Evolutionary conservation across 2,113 vertebrate species (phyloP), one percentile per base, ranked within the genome.

Genomic region (Coturnix japonica): DNA sequence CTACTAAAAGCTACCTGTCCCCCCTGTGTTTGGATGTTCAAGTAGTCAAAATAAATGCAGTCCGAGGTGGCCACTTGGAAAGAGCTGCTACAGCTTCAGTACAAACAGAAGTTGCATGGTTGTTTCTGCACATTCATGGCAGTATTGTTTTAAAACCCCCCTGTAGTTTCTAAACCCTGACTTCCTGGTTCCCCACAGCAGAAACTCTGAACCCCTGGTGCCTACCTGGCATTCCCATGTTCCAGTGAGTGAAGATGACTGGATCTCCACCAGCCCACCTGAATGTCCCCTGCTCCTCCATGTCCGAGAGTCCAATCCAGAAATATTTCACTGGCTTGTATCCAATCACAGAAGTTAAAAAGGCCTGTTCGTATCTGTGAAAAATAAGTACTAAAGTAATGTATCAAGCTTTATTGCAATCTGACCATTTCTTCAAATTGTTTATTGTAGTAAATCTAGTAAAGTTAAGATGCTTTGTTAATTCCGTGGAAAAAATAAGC

Each of bases 291-390:
- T 53, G 96, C 35, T 98, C 96, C 11, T 93, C 97, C 10, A 76
- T 61, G 47, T 99, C 99, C 19, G 98, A 98, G 77, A 99, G 94
- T 33, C 99, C 99, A 43, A 96, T 98, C 99, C 99, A 99, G 94
- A 99, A 99, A 95, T 99, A 98, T 83, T 97, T 98, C 87, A 98
- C 98, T 77, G 98, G 98, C 83, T 98, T 98, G 86, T 99, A 95
- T 80, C 99, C 99, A 96, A 98, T 97, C 88, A 98, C 85, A 90
- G 98, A 99, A 86, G 99, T 98, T 85, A 99, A 94, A 95, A 98
- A 99, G 46, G 99, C 99, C 93, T 99, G 99, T 85, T 99, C 99
- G 90, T 98, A 99, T 88, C 99, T 99, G 95, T 60, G 64, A 94
- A 85, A 21, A 54, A n/a, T 31, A 93, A 94, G 19, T 23, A 86